These are phyloP conservation scores for Falco columbarius DNA, from an alignment of 2,797 vertebrate species.

Conservation along the genomic window DNA sequence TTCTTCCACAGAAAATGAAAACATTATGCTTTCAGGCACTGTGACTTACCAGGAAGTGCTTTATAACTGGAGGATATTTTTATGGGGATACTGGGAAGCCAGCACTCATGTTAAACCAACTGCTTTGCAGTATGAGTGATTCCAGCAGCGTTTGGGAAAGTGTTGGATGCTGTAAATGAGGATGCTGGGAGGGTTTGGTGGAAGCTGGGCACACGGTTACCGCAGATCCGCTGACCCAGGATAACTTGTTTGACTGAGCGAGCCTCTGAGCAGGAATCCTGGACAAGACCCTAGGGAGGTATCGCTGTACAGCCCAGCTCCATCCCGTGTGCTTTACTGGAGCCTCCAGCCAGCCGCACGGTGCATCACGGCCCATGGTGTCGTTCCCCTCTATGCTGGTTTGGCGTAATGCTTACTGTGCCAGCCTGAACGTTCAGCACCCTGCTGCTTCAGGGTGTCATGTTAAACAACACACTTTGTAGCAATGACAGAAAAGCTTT, in stretches of 20 bases:
- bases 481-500: not conserved
- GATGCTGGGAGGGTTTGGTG: not conserved
- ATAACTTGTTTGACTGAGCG: not conserved
- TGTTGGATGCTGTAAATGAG: not conserved
- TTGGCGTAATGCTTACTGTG: accelerated
- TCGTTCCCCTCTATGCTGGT: not conserved
- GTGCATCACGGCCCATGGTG: not conserved
- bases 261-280: accelerated
- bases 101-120: not conserved
- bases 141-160: not conserved
- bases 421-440: not conserved
- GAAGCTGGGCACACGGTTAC: not conserved
- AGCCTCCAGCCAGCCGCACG: accelerated
- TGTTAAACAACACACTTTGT: not conserved
- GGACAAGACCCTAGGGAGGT: accelerated
- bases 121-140: not conserved
- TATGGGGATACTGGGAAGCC: not conserved
- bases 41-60: not conserved
- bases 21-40: not conserved
- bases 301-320: accelerated
- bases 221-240: not conserved
- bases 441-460: not conserved
- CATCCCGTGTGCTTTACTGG: accelerated
- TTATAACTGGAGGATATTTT: not conserved
- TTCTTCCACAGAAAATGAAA: not conserved